Conservation (phyloP, 2,113 vertebrate genomes). For the Callipepla squamata region DNA sequence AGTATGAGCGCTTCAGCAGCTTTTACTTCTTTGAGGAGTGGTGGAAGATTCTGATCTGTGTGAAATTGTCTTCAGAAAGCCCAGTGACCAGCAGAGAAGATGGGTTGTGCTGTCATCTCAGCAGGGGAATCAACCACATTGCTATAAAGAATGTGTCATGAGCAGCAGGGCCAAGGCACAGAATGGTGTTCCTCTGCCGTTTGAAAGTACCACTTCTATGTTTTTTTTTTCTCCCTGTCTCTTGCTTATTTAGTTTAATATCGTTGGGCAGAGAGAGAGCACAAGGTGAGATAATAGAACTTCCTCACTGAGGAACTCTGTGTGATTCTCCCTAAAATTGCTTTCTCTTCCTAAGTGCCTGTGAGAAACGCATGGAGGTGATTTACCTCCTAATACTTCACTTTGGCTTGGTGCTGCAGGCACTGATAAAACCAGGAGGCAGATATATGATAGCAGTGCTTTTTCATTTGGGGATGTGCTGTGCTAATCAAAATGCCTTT, state of each 20-base stretch:
- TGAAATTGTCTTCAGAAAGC: not conserved
- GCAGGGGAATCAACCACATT: not conserved
- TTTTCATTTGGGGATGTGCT: not conserved
- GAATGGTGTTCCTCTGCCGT: not conserved
- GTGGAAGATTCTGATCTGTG: not conserved
- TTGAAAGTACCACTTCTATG: not conserved
- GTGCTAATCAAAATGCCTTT: not conserved
- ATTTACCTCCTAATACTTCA: not conserved
- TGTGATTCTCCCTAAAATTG: not conserved
- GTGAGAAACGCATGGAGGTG: not conserved
- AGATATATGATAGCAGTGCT: not conserved
- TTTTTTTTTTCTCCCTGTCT: not conserved
- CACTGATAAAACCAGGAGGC: not conserved
- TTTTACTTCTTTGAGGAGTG: not conserved
- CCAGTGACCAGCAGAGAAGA: not conserved
- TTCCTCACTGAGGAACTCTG: not conserved
- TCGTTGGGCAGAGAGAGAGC: not conserved
- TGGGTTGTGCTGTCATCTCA: not conserved
- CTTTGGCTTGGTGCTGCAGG: not conserved
- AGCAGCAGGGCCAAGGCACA: not conserved
- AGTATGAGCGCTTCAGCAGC: not conserved
- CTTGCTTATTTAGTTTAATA: slow-evolving; percentile 13
- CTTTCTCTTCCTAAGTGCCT: not conserved
- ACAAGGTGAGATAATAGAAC: not conserved
- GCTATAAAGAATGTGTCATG: accelerated